phyloP scores from a whole-genome alignment of 2,888 invertebrate species.

The Pterobdella sp. region DNA sequence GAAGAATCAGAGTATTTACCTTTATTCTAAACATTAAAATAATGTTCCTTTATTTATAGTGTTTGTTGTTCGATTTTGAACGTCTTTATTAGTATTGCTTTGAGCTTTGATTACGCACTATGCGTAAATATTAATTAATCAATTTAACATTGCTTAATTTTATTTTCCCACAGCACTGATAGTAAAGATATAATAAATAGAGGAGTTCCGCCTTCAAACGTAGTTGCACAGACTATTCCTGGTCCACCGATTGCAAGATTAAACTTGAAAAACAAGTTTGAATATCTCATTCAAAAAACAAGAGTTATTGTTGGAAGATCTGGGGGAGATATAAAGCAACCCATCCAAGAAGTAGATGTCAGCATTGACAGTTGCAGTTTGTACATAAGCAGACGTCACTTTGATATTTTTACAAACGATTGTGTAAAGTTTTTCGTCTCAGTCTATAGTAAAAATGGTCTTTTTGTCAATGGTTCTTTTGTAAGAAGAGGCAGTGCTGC shows the following conservation, averaged over 20 bases:
- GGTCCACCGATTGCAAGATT: conserved; percentile 20
- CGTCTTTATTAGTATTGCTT: background rate
- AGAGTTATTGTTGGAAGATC: conserved; percentile 26
- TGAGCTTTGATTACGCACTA: background rate
- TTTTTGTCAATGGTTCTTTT: conserved; percentile 26
- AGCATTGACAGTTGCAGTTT: conserved; percentile 26
- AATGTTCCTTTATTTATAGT: background rate
- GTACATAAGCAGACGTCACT: conserved; percentile 28
- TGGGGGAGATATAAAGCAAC: conserved; percentile 17
- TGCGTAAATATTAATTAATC: background rate
- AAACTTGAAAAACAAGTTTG: conserved; percentile 23
- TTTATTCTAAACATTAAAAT: background rate
- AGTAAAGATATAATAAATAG: conserved; percentile 25
- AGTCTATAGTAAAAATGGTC: conserved; percentile 27
- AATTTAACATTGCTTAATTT: background rate
- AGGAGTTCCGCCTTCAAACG: conserved; percentile 17
- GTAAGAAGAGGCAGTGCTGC: conserved; percentile 26
- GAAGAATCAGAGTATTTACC: conserved; percentile 3
- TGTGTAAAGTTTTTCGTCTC: conserved; percentile 24
- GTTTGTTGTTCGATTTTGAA: background rate
- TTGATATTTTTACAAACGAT: conserved; percentile 22
- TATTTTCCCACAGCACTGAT: conserved; percentile 14
- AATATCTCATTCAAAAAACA: conserved; percentile 27
- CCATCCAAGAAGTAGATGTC: conserved; percentile 16
- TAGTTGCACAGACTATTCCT: conserved; percentile 14